A percentile compares a stretch with the other conserved stretches of the same genome.
Conservation (phyloP, 2,797 vertebrate species). For the Bryconaethiops microstoma region DNA sequence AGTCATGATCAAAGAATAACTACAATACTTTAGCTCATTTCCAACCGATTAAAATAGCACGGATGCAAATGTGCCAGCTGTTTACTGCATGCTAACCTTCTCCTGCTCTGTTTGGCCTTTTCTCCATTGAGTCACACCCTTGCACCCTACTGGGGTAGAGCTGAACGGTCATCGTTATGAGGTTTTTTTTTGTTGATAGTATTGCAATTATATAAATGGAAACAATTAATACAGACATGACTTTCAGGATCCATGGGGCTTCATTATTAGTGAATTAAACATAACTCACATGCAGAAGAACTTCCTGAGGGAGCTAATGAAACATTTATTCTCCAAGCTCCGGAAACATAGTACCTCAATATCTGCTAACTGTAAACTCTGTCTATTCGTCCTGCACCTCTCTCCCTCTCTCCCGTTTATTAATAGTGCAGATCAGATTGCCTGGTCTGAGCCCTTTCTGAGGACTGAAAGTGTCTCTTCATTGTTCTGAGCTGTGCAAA, state of each 20-base stretch:
- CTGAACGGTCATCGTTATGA: background rate
- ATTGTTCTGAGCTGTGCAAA: slow-evolving; percentile 14
- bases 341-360: slow-evolving; percentile 29
- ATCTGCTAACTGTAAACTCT: slow-evolving; percentile 27
- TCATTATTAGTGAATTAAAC: slow-evolving; percentile 5
- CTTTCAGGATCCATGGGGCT: background rate
- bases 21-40: too few relatives aligned
- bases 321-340: slow-evolving; percentile 22
- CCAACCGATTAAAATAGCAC: too few relatives aligned
- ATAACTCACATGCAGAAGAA: slow-evolving; percentile 15
- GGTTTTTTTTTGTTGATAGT: background rate
- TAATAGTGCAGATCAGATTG: slow-evolving; percentile 43
- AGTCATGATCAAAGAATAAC: too few relatives aligned
- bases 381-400: too few relatives aligned
- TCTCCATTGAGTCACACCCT: background rate
- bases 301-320: slow-evolving; percentile 20
- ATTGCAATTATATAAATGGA: background rate
- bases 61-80: too few relatives aligned
- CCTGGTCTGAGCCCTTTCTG: slow-evolving; percentile 17
- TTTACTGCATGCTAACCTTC: background rate
- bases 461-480: slow-evolving; percentile 31
- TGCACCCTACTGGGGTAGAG: background rate
- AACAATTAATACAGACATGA: background rate
- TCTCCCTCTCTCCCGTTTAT: background rate
- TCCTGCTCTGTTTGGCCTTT: background rate